Base-by-base conservation (phyloP, 2,888 invertebrate species). In the Glaucopsyche alexis region DNA sequence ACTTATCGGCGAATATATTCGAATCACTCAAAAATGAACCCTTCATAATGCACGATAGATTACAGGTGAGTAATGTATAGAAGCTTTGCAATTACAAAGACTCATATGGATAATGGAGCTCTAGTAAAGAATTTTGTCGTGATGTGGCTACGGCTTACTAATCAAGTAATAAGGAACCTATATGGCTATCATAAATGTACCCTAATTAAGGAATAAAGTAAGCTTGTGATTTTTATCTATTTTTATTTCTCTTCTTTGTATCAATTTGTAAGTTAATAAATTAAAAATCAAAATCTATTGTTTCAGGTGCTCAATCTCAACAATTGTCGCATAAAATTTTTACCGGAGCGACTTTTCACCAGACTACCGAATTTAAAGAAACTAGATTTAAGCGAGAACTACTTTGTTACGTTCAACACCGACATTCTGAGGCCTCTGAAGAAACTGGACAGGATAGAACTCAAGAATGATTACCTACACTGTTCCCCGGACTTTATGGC, bases 1-100 rank as follows among this genome's bases (percentile, higher is more conserved):
- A 95, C 81, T 83, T 95, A 73, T 94, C 94, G 65, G 94, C 94
- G 14, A 95, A 95, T 80, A 94, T 95, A 74, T 94, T 95, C 76
- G 94, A 94, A 80, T 84, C 86, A 0, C 80, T 95, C 1, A 89
- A 90, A 75, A 91, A 94, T 79, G 93, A 93, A 75, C 94, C 95
- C 0, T 85, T 94, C 73, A 76, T 95, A n/a, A 91, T 92, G 80
- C 94, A 95, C 79, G 81, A 82, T 1, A 89, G 93, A 74, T 81
- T 94, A 64, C 87, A 92, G 88, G 94, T 94, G 86, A 65, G 78
- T 76, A 47, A 50, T 42, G 8, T 29, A 29, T 29, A 29, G 29
- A 29, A 29, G 29, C 29, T 29, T 29, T 29, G 29, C 3, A 29
- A 29, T 29, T 4, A 29, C 29, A 29, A 29, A 29, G 29, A 29